Base-by-base conservation (phyloP, 2,888 invertebrate species). In the Hypsopygia costalis region DNA sequence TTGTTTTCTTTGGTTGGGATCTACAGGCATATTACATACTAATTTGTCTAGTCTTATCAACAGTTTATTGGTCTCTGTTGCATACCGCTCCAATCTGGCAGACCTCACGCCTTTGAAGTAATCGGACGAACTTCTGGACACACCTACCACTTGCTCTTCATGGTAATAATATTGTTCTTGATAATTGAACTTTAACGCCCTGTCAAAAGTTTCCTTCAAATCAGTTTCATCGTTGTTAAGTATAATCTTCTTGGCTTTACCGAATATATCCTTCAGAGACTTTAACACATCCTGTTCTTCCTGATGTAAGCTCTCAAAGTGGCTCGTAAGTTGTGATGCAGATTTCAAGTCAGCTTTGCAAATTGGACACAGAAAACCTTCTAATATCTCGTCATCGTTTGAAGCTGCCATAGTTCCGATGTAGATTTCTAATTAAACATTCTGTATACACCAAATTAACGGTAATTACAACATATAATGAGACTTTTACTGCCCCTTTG, bases 301-400 rank as follows among this genome's bases (percentile, higher is more conserved):
- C 43, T 94, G 93, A 75, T 98, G 98, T 39, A 92, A 90, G 46
- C 94, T 94, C 75, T 97, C 96, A 69, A 98, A 98, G 81, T 98
- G 98, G 52, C 92, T 91, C 40, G 95, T 94, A 41, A 98, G 89
- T 68, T 94, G 94, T 38, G 92, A 91, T 4, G 96, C 93, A 8
- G 96, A 95, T 68, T 95, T 95, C 34, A 97, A 90, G 76, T 98
- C 98, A 28, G 94, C 93, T 83, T 96, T 94, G 68, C 98, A 98
- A 60, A 98, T 96, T 0, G 98, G 98, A 76, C 98, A 98, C 6
- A 98, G 89, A 70, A 98, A 98, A 3, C 98, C 98, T 80, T 98
- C 98, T 45, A 95, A 88, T 55, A 97, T 94, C 61, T 92, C 91
- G 29, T 90, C 91, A 36, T 86, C 89, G 47, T 87, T 81, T 44